Percentiles rank a stretch among this genome's conserved stretches.
Evolutionary conservation across 1,140 invertebrate genomes (phyloP).

Genomic region (Drosophila busckii): DNA sequence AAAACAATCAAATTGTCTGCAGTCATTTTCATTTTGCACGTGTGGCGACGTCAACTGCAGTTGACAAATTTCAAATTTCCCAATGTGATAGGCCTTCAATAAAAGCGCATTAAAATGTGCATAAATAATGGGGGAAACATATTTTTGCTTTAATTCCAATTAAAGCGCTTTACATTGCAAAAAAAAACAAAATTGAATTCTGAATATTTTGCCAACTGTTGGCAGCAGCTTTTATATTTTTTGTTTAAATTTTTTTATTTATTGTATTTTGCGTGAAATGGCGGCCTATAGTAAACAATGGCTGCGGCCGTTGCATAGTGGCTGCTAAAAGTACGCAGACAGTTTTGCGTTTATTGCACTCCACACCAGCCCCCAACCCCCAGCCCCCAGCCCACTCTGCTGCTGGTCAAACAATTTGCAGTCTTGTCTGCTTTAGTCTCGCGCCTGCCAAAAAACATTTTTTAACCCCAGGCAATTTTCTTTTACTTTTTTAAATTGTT

Average conservation of each 20-base stretch:
- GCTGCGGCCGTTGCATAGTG: constrained; percentile 50
- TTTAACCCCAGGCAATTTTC: constrained; percentile 65
- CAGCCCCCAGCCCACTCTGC: not conserved
- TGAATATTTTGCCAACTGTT: not conserved
- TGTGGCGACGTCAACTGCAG: constrained; percentile 31
- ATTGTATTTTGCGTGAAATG: no score
- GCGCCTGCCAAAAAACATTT: constrained; percentile 65
- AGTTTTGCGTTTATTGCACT: constrained; percentile 72
- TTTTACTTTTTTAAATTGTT: constrained; percentile 29
- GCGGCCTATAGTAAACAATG: constrained; percentile 42
- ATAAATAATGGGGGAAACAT: constrained; percentile 45
- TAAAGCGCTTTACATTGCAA: constrained; percentile 15
- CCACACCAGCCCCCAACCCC: constrained; percentile 1
- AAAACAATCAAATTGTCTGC: constrained; percentile 41
- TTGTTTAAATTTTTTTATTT: no score
- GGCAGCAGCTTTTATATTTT: constrained; percentile 6
- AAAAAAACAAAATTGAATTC: not conserved
- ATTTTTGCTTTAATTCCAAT: constrained; percentile 9
- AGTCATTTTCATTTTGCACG: constrained; percentile 29
- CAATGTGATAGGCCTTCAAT: constrained; percentile 27
- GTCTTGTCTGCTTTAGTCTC: constrained; percentile 49
- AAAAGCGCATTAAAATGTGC: constrained; percentile 49
- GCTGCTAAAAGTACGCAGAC: constrained; percentile 53
- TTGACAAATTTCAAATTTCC: constrained; percentile 43
- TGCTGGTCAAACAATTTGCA: constrained; percentile 68